Base-by-base conservation (phyloP, 2,113 vertebrate species). In the Vidua chalybeata region DNA sequence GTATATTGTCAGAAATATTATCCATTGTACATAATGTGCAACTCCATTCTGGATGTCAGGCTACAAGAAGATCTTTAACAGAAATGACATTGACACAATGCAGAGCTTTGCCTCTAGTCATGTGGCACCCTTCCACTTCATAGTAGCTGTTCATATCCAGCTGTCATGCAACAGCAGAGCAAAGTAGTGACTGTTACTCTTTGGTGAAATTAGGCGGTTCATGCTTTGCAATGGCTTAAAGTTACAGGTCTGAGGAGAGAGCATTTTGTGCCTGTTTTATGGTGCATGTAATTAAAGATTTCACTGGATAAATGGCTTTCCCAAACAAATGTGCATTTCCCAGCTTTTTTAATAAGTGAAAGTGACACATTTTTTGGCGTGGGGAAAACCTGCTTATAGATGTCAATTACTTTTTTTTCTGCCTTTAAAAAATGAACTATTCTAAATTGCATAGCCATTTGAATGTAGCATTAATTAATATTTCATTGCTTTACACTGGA, bases 391-490 rank as follows among this genome's bases (percentile, higher is more conserved):
- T 96, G 55, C 45, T 94, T 19, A 59, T 77, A 91, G 82, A 87
- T 92, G 59, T 94, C 81, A 69, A 84, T 93, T 96, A 71, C 80
- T 91, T 39, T 94, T 94, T 83, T 93, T 93, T 55, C 90, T 97
- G 61, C 79, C 77, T 97, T 78, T 96, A 86, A 90, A 96, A 96
- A 83, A 97, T 55, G 73, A 96, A 93, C 79, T 97, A 66, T 96
- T 75, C 51, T 91, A 94, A 96, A 97, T 90, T 96, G 86, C 97
- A 96, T 89, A 93, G 64, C 59, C 71, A 95, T 97, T 97, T 96
- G 93, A 97, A 96, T 96, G 46, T 84, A 91, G 64, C 80, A 96
- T 97, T 97, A 97, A 96, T 98, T 97, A 98, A 97, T 98, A 92
- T 97, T 97, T 98, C 79, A 98, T 97, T 98, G 93, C 83, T 89